Percentiles rank a stretch among this genome's conserved stretches.
Conservation (phyloP, 2,113 vertebrate species). For the Terrapene triunguis region DNA sequence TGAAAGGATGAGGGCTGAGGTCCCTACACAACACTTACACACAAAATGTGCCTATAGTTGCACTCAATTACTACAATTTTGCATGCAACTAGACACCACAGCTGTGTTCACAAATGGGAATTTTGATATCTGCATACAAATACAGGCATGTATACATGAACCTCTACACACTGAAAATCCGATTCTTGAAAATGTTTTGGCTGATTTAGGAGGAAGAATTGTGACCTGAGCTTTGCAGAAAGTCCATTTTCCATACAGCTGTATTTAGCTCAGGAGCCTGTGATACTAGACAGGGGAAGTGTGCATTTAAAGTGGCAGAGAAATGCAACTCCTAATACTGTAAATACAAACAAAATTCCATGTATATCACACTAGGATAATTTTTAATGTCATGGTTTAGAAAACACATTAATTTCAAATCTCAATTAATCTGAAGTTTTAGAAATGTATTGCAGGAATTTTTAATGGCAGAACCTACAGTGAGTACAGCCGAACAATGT, state of each 20-base stretch:
- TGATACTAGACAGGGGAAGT: neutral
- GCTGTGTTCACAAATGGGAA: too few relatives aligned
- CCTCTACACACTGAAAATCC: neutral
- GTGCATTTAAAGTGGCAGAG: neutral
- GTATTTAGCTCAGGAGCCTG: neutral
- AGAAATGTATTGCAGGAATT: neutral
- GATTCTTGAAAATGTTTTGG: neutral
- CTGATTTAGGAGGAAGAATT: neutral
- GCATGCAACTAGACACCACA: neutral
- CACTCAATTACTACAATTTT: neutral
- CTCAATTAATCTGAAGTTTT: neutral
- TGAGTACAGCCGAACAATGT: neutral
- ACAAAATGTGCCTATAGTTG: neutral
- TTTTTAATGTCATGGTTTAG: neutral
- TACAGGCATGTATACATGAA: fast-evolving
- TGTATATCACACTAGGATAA: neutral
- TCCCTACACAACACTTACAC: neutral
- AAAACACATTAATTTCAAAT: neutral
- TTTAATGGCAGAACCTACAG: neutral
- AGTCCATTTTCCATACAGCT: neutral
- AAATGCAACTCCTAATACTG: neutral
- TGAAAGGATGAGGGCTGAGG: neutral
- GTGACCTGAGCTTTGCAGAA: neutral
- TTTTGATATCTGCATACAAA: neutral
- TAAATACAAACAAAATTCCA: neutral